phyloP scores from a whole-genome alignment of 2,113 vertebrate species.

The Acrocephalus kingi region DNA sequence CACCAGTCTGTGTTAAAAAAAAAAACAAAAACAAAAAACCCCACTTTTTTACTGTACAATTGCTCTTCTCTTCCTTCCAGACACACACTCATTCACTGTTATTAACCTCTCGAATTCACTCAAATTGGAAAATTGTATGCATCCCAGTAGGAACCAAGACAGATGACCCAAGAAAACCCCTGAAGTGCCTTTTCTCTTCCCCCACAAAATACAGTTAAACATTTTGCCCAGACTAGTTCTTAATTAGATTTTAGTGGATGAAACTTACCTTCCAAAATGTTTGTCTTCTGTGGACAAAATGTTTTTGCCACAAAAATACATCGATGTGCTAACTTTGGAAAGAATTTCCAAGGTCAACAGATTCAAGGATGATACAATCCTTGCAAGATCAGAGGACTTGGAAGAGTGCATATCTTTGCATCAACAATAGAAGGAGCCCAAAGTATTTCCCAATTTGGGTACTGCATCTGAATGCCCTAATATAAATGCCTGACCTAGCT shows the following conservation, averaged over 20 bases:
- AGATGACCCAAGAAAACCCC: background rate
- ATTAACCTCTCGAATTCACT: background rate
- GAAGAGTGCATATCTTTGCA: background rate
- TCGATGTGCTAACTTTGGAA: background rate
- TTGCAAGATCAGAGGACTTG: background rate
- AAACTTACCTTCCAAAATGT: background rate
- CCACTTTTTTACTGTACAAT: background rate
- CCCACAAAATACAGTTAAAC: background rate
- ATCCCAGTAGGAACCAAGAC: background rate
- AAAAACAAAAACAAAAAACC: background rate
- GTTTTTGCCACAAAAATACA: background rate
- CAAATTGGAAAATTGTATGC: background rate
- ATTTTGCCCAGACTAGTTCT: background rate
- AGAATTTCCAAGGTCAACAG: background rate
- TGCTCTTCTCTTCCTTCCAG: background rate
- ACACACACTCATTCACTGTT: background rate
- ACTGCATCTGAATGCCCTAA: background rate
- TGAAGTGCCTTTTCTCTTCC: background rate
- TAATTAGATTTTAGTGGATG: background rate
- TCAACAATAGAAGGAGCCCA: rapidly evolving
- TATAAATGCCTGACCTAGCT: background rate
- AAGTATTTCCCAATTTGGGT: background rate
- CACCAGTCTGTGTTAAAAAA: background rate
- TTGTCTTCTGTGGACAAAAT: background rate
- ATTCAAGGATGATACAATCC: background rate